Percentiles rank a stretch among this genome's conserved stretches.
Conservation (phyloP, 2,888 invertebrate genomes). For the Hetaerina titia region DNA sequence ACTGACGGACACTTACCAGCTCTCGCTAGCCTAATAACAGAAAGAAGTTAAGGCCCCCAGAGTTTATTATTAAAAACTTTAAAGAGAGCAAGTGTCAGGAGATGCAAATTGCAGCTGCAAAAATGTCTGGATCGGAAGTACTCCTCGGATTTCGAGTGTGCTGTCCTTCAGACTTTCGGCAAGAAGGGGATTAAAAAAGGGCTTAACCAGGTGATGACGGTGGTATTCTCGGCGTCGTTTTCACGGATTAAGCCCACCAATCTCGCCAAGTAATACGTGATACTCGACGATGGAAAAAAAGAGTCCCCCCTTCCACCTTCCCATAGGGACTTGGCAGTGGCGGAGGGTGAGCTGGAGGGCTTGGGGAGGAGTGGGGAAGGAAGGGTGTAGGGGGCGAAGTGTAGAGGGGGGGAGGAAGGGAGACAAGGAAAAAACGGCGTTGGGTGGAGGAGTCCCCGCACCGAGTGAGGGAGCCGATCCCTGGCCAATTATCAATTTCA, state of each 20-base stretch:
- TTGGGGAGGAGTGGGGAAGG: not conserved
- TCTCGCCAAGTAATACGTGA: not conserved
- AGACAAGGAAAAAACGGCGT: slow-evolving; percentile 32
- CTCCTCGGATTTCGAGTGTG: not conserved
- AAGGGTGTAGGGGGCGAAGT: not conserved
- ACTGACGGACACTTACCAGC: no score
- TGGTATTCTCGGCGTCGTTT: not conserved
- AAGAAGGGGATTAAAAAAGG: not conserved
- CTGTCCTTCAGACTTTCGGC: not conserved
- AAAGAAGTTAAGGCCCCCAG: no score
- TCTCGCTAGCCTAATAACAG: no score
- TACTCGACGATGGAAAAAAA: not conserved
- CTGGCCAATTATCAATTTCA: slow-evolving; percentile 48
- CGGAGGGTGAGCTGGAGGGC: not conserved
- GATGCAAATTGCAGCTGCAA: not conserved
- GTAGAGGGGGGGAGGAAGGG: not conserved
- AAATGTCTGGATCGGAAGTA: not conserved
- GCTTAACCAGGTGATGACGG: not conserved
- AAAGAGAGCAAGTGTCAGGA: not conserved
- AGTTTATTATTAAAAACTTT: not conserved
- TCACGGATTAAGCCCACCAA: slow-evolving; percentile 41
- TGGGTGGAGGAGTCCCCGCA: not conserved
- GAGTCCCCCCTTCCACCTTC: not conserved
- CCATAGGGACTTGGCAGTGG: not conserved
- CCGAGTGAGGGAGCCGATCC: slow-evolving; percentile 4